These are phyloP conservation scores for Boloria selene DNA, from an alignment of 2,888 invertebrate species.

Conservation along the genomic window DNA sequence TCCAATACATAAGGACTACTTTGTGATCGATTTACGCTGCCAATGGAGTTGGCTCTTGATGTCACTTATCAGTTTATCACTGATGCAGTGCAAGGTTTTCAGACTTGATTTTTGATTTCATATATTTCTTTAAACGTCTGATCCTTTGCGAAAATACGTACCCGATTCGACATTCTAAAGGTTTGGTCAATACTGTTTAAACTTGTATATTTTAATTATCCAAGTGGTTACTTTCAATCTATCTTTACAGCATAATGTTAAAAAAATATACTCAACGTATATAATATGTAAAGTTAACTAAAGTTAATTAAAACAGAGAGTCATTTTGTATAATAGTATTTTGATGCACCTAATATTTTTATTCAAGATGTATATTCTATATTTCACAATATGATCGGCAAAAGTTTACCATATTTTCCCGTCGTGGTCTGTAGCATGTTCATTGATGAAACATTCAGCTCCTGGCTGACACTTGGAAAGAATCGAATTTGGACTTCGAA, in stretches of 20 bases:
- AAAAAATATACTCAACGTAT: no score
- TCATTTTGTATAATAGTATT: background rate
- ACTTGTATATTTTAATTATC: no score
- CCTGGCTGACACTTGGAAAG: conserved; percentile 60
- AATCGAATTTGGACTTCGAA: conserved; percentile 31
- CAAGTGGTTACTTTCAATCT: no score
- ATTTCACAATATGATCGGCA: conserved; percentile 33
- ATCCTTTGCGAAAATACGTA: no score
- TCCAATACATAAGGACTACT: background rate
- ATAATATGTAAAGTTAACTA: no score
- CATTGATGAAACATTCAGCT: conserved; percentile 59
- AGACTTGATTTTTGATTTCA: no score
- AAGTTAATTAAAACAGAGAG: no score
- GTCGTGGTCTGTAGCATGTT: conserved; percentile 47
- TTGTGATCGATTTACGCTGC: background rate
- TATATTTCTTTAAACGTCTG: no score
- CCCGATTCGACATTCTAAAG: no score
- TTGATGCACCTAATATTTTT: conserved; percentile 2
- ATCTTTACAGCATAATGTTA: no score
- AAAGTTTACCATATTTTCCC: conserved; percentile 56
- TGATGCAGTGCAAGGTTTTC: background rate
- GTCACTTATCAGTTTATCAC: conserved; percentile 15
- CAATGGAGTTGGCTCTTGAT: background rate
- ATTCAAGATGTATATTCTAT: conserved; percentile 25
- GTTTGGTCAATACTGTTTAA: no score